Base-by-base conservation (phyloP, 2,888 invertebrate species). In the Villa cingulata region DNA sequence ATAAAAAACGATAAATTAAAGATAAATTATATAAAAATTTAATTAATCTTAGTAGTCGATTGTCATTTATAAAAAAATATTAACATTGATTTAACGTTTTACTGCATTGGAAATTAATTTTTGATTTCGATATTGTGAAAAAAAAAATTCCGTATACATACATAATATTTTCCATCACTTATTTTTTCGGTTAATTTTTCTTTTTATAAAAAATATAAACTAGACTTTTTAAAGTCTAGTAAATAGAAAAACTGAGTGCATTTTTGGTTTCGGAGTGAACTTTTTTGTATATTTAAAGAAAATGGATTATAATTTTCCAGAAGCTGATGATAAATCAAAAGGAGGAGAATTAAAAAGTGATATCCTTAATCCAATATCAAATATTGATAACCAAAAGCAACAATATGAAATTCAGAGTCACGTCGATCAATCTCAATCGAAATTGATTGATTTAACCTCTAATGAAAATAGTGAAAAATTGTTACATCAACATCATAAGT, bases 341-440 rank as follows among this genome's bases (percentile, higher is more conserved):
- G 29, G 29, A 12, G 29, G 29, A 12, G 29, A 14, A 12, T 4
- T 9, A 3, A 32, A 5, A 12, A 5, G 12, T 32, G 29, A 32
- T 12, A 12, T 32, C 29, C 29, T 6, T 6, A 23, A 23, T 23
- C 23, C n/a, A n/a, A 14, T 4, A 19, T 41, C 14, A 18, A 15
- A 3, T 23, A 32, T 14, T n/a, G 36, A 37, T 37, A 32, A 37
- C 32, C 14, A 38, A 16, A 12, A 34, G 7, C 18, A 23, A 12
- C 4, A 9, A 37, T 37, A 38, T 23, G 23, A 23, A 23, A 23
- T 32, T 32, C 29, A 32, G 29, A 14, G 29, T 32, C 29, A 32
- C 18, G 37, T 6, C 29, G 42, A 43, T 43, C 47, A 47, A 42
- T 47, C 48, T 43, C 43, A 40, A 19, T n/a, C 37, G 16, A 45